Percentiles rank a stretch among this genome's conserved stretches.
Evolutionary conservation across 2,113 vertebrate genomes (phyloP).

Genomic region (Bucco capensis): DNA sequence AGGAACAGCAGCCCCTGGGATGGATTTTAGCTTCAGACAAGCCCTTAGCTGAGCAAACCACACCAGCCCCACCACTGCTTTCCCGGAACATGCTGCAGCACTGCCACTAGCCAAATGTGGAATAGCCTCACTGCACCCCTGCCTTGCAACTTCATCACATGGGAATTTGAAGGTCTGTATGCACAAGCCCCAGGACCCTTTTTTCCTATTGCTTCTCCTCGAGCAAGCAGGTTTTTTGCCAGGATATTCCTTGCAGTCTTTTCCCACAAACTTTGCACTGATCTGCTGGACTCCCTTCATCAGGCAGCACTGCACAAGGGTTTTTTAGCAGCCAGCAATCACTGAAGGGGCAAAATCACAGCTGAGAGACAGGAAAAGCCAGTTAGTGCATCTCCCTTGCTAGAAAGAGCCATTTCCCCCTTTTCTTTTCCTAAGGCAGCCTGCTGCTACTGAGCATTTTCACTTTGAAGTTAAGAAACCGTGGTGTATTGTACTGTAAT

Average conservation of each 20-base stretch:
- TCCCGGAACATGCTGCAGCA: rapidly evolving
- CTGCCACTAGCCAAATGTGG: neutral
- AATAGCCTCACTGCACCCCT: neutral
- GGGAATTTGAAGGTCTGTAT: neutral
- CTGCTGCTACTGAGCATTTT: neutral
- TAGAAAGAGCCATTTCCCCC: conserved; percentile 25
- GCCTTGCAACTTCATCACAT: neutral
- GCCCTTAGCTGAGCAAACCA: neutral
- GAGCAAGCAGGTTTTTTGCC: neutral
- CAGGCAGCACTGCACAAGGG: neutral
- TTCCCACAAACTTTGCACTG: neutral
- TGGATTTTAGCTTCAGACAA: neutral
- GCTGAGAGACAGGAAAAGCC: conserved; percentile 43
- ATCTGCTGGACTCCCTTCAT: neutral
- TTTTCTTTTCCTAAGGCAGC: neutral
- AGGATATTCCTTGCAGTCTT: neutral
- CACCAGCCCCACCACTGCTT: neutral
- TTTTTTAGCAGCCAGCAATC: neutral
- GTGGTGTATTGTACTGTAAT: neutral
- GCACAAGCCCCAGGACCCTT: neutral
- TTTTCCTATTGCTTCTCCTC: neutral
- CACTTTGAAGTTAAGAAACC: neutral
- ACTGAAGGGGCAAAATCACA: neutral
- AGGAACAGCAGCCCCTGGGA: rapidly evolving
- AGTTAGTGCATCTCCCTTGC: conserved; percentile 5